Evolutionary conservation across 2,888 invertebrate genomes (phyloP).

Genomic region (Nomada flava): DNA sequence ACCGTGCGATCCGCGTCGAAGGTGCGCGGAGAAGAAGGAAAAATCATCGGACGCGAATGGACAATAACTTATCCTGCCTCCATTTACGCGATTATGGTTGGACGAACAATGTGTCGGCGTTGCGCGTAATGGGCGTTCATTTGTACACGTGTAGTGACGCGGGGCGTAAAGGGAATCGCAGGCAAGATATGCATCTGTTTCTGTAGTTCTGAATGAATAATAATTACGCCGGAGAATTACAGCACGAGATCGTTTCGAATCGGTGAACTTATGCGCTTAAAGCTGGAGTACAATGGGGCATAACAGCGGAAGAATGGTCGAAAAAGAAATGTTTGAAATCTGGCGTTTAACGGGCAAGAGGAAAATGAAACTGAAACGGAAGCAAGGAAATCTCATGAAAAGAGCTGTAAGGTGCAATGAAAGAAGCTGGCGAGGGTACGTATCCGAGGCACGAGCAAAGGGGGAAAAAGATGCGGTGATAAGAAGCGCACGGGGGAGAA

Average conservation of each 20-base stretch:
- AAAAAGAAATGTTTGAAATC: constrained; percentile 18
- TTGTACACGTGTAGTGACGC: not conserved
- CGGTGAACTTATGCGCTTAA: not conserved
- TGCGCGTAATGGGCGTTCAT: constrained; percentile 17
- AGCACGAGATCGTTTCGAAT: constrained; percentile 34
- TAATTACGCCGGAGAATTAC: constrained; percentile 61
- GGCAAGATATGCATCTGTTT: constrained; percentile 40
- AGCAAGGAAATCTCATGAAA: constrained; percentile 48
- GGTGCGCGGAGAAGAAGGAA: not conserved
- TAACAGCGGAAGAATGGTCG: not conserved
- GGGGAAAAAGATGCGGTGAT: not conserved
- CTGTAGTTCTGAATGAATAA: constrained; percentile 33
- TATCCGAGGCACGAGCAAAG: no score
- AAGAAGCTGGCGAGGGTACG: constrained; percentile 34
- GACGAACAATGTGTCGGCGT: not conserved
- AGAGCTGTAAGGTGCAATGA: constrained; percentile 31
- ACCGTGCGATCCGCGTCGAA: not conserved
- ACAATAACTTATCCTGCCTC: constrained; percentile 50
- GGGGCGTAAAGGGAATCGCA: constrained; percentile 34
- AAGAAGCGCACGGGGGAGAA: constrained; percentile 2
- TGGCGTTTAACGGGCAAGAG: constrained; percentile 27
- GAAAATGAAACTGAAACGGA: constrained; percentile 39
- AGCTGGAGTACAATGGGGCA: not conserved
- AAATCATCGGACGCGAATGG: constrained; percentile 13
- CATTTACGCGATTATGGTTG: constrained; percentile 36